Base-by-base conservation (phyloP, 2,888 invertebrate genomes). In the Apamea anceps region DNA sequence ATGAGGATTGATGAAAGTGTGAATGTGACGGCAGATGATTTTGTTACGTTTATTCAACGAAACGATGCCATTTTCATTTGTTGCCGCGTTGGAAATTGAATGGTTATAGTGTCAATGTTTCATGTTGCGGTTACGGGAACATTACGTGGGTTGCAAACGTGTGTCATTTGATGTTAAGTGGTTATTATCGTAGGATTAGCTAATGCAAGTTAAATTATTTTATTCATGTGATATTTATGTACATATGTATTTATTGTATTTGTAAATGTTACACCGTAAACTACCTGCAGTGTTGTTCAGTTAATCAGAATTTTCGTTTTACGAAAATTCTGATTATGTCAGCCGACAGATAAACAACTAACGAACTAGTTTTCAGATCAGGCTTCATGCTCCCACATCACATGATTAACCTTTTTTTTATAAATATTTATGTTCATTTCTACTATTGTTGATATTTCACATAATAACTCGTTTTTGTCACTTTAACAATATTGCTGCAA, bases 1-100 rank as follows among this genome's bases (percentile, higher is more conserved):
- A 48, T 48, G 21, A 54, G 32, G 67, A n/a, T 21, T 66, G 60
- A 54, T 70, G 65, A 60, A 45, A 65, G 28, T 10, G 5, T 32
- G 4, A 28, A 67, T 71, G 67, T 0, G 62, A 60, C 18, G 65
- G 78, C 72, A 82, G 71, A 78, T 80, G 32, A 75, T 67, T 62
- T 72, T 84, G 84, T 85, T 81, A 78, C 76, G 85, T 85, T 80
- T 73, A 84, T 87, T 85, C 83, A 81, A 77, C 79, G 85, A 79
- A 85, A 86, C 77, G 86, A 88, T 88, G 89, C 89, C 88, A 91
- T 90, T 90, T 90, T 90, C 91, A 89, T 90, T 89, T 80, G 68
- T 42, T 42, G 72, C 68, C 7, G 72, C 13, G 37, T 21, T 72
- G 88, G 83, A 87, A 92, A 91, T 92, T 88, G 89, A 90, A 92